phyloP scores from a whole-genome alignment of 2,113 vertebrate species.

The mouse (Mus musculus) region DNA sequence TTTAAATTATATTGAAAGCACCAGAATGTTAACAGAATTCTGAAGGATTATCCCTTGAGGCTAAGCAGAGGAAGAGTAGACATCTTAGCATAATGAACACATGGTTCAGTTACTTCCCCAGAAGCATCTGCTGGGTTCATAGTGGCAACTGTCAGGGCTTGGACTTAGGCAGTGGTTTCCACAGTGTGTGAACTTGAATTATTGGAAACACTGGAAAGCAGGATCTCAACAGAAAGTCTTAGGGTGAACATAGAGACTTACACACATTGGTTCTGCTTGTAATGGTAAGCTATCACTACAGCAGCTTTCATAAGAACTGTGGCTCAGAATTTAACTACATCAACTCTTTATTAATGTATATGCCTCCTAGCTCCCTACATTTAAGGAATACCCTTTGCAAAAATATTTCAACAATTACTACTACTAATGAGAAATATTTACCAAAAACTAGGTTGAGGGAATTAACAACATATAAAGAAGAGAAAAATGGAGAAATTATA shows the following conservation, averaged over 20 bases:
- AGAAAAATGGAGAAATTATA: neutral
- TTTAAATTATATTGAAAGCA: neutral
- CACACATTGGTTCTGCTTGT: neutral
- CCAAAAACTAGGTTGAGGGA: neutral
- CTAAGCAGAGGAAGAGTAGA: neutral
- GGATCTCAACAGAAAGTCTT: neutral
- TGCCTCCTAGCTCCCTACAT: neutral
- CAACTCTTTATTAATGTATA: neutral
- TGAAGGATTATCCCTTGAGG: neutral
- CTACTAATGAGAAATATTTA: neutral
- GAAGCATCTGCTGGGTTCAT: neutral
- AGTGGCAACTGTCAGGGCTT: neutral
- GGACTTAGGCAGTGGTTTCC: neutral
- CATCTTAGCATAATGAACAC: neutral
- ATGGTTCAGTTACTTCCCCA: neutral
- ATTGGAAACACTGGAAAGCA: neutral
- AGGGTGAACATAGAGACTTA: neutral
- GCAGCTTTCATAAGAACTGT: fast-evolving
- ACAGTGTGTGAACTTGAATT: neutral
- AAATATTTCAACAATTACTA: neutral
- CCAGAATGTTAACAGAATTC: neutral
- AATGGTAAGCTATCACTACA: neutral
- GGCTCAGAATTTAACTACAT: neutral
- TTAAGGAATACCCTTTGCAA: neutral
- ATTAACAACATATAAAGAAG: neutral